phyloP scores from a whole-genome alignment of 2,888 invertebrate genomes.

The Gibbula magus region DNA sequence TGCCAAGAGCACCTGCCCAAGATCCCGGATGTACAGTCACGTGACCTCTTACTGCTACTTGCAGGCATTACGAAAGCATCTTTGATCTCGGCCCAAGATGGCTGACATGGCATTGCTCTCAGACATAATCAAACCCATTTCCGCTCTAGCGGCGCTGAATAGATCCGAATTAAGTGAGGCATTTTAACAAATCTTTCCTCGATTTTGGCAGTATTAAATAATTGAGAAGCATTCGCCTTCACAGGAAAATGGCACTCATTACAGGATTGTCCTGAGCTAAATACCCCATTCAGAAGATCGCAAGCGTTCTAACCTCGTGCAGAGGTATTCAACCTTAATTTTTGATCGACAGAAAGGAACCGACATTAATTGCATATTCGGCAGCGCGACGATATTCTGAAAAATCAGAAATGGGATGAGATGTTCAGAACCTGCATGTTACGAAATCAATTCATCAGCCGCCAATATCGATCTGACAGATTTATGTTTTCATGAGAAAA shows the following conservation, averaged over 20 bases:
- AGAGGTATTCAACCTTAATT: neutral
- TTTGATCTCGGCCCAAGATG: neutral
- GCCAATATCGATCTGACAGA: neutral
- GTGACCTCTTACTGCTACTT: neutral
- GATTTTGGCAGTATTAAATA: constrained; percentile 15
- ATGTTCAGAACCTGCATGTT: no score
- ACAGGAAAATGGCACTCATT: neutral
- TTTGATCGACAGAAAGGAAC: constrained; percentile 3
- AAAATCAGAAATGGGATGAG: no score
- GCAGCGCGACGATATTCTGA: neutral
- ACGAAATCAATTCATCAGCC: neutral
- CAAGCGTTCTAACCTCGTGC: neutral
- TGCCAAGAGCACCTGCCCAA: neutral
- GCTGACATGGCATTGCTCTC: neutral
- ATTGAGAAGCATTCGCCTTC: neutral
- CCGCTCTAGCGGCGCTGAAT: neutral
- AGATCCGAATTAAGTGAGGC: neutral
- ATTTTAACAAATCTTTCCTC: constrained; percentile 4
- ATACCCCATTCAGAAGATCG: neutral
- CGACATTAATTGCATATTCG: neutral
- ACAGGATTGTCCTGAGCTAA: neutral
- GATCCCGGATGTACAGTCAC: neutral
- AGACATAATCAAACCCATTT: constrained; percentile 5
- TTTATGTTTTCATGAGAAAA: neutral
- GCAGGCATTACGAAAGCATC: neutral